Percentiles rank a stretch among this genome's conserved stretches.
These are phyloP conservation scores for Scaptomyza hsui DNA, from an alignment of 1,140 invertebrate species.

Conservation along the genomic window DNA sequence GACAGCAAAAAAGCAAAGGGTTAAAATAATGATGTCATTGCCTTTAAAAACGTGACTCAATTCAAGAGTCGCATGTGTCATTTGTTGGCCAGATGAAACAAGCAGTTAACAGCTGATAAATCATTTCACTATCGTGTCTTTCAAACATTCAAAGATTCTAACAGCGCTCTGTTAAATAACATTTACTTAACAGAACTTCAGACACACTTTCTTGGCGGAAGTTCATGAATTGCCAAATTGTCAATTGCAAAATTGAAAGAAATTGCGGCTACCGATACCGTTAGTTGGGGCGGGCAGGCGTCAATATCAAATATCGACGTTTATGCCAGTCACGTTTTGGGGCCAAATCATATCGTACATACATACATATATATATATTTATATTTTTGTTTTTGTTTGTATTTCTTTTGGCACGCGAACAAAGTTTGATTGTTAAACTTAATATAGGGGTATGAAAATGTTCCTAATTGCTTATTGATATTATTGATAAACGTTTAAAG, in stretches of 20 bases:
- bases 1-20: not conserved
- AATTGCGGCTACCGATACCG: conserved; percentile 16
- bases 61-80: not conserved
- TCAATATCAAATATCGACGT: conserved; percentile 26
- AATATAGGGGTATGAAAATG: not conserved
- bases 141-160: not conserved
- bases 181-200: not conserved
- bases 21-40: conserved; percentile 14
- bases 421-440: conserved; percentile 18
- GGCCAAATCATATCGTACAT: conserved; percentile 31
- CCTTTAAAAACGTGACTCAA: conserved; percentile 4
- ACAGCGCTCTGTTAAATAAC: not conserved
- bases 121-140: not conserved
- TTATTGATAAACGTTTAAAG: not conserved
- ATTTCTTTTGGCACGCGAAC: conserved; percentile 41
- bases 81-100: not conserved
- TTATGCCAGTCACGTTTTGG: conserved; percentile 67
- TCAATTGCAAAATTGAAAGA: conserved; percentile 2
- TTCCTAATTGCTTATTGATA: not conserved
- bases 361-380: conserved; percentile 4
- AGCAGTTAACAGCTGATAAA: not conserved
- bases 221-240: conserved; percentile 16
- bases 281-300: conserved; percentile 11
- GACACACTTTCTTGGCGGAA: conserved; percentile 16
- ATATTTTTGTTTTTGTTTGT: no score